A percentile compares a stretch with the other conserved stretches of the same genome.
These are phyloP conservation scores for Arremon brunneinucha DNA, from an alignment of 2,797 vertebrate species.

Conservation along the genomic window DNA sequence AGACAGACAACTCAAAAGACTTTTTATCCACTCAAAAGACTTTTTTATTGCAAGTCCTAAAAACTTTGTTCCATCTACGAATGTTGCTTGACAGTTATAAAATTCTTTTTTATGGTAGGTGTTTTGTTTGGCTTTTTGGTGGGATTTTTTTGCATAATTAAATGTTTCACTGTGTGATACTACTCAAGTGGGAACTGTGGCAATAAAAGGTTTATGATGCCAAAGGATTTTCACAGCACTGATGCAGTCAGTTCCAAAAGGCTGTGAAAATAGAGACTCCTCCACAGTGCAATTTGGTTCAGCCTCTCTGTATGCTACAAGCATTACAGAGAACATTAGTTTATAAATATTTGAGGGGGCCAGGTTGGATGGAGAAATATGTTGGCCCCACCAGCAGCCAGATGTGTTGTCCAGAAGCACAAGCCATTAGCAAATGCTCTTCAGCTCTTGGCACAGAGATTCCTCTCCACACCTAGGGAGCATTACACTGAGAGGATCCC, in stretches of 20 bases:
- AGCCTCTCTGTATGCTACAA: neutral
- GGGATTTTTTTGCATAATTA: constrained; percentile 4
- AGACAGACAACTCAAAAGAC: neutral
- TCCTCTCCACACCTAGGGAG: neutral
- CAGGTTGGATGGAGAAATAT: constrained; percentile 23
- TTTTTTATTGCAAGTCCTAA: neutral
- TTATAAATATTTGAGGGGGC: constrained; percentile 53
- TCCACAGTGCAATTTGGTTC: neutral
- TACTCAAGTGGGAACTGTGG: neutral
- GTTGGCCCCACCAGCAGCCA: constrained; percentile 16
- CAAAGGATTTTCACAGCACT: constrained; percentile 7
- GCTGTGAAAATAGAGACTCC: neutral
- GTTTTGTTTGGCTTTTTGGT: neutral
- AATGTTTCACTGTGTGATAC: constrained; percentile 1
- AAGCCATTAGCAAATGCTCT: neutral
- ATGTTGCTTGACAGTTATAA: neutral
- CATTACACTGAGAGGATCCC: neutral
- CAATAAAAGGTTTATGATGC: constrained; percentile 37
- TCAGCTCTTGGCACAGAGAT: neutral
- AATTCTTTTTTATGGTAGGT: neutral
- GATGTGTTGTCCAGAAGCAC: constrained; percentile 29
- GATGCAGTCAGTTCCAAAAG: constrained; percentile 18
- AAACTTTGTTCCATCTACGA: neutral
- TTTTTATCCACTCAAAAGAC: neutral
- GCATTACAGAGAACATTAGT: neutral